Conservation (phyloP, 2,797 vertebrate species). For the Hylomyscus alleni region DNA sequence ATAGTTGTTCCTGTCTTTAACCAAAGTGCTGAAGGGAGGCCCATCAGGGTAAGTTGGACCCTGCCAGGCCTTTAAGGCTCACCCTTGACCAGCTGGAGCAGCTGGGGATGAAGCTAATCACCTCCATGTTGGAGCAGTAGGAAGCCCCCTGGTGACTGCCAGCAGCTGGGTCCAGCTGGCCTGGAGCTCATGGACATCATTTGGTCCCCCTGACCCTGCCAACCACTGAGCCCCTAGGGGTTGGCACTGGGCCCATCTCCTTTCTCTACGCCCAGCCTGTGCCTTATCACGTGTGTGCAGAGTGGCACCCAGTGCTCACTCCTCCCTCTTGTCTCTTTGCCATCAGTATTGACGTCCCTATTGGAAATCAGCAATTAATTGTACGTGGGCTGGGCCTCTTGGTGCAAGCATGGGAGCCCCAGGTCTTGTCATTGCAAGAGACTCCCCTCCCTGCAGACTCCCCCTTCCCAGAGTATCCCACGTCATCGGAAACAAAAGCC, state of each 20-base stretch:
- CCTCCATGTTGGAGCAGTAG: background rate
- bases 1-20: constrained; percentile 86
- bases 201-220: background rate
- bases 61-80: background rate
- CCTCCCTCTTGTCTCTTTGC: background rate
- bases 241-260: background rate
- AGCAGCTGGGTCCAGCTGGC: background rate
- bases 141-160: background rate
- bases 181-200: background rate
- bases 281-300: background rate
- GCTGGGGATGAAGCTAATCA: background rate
- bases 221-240: background rate
- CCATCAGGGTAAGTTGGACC: background rate
- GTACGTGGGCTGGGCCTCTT: background rate
- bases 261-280: background rate
- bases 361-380: background rate
- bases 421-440: background rate
- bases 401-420: background rate
- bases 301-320: background rate
- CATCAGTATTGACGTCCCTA: background rate
- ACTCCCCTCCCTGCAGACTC: background rate
- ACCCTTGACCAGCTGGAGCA: background rate
- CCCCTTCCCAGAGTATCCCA: constrained; percentile 73
- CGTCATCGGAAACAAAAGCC: constrained; percentile 84
- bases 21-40: background rate